Evolutionary conservation across 2,797 vertebrate genomes (phyloP).

Genomic region (Eurystomus glaucurus): DNA sequence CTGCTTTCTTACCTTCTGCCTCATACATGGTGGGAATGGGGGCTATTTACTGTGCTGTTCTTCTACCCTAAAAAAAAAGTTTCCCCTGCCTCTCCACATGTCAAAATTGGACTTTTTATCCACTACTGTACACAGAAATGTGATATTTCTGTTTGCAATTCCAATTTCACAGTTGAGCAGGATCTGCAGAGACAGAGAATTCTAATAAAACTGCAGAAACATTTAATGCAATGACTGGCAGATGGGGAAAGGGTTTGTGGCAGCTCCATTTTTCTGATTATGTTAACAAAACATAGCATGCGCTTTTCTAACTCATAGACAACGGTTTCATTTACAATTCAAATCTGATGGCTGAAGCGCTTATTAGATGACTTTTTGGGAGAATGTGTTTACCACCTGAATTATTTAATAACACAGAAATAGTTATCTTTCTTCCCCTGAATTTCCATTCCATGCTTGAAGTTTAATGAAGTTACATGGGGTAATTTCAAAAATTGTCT

Average conservation of each 20-base stretch:
- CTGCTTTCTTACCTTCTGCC: neutral
- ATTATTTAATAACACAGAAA: conserved; percentile 61
- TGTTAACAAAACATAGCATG: conserved; percentile 85
- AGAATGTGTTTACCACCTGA: conserved; percentile 58
- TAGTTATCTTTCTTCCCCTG: conserved; percentile 7
- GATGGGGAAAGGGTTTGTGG: conserved; percentile 80
- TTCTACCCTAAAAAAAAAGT: neutral
- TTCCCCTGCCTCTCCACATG: conserved; percentile 27
- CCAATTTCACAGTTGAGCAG: conserved; percentile 88
- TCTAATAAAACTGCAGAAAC: conserved; percentile 85
- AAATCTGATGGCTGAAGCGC: conserved; percentile 76
- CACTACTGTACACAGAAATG: conserved; percentile 79
- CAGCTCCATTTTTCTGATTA: conserved; percentile 84
- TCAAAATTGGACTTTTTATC: conserved; percentile 80
- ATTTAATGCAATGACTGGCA: conserved; percentile 86
- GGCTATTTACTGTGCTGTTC: neutral
- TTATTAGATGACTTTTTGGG: conserved; percentile 57
- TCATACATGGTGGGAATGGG: neutral
- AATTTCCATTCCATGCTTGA: conserved; percentile 61
- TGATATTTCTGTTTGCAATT: conserved; percentile 88
- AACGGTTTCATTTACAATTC: conserved; percentile 79
- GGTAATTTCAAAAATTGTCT: conserved; percentile 65
- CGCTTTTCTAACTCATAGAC: conserved; percentile 74
- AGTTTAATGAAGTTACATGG: conserved; percentile 70
- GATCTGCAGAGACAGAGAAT: conserved; percentile 84